These are phyloP conservation scores for Sphyrna mokarran DNA, from an alignment of 2,113 vertebrate genomes.

Conservation along the genomic window DNA sequence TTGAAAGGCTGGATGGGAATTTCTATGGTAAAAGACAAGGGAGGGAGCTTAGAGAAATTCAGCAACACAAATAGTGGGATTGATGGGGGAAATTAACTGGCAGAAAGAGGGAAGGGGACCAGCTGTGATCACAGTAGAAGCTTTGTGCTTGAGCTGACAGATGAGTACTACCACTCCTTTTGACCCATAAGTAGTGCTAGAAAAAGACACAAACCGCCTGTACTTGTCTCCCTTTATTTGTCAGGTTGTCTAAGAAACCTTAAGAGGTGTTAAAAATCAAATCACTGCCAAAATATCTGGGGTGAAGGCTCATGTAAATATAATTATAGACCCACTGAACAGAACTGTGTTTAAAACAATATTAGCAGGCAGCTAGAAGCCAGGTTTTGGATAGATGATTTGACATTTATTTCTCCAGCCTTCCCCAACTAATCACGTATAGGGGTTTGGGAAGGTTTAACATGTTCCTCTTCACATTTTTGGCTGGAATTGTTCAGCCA, in stretches of 20 bases:
- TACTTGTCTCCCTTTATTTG: neutral
- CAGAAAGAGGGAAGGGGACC: neutral
- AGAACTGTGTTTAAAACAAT: too few species aligned
- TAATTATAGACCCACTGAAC: neutral
- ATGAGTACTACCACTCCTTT: neutral
- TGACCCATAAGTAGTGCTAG: neutral
- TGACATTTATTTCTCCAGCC: too few species aligned
- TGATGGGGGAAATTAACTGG: neutral
- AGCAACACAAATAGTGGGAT: neutral
- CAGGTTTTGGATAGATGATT: neutral
- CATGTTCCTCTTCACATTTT: too few species aligned
- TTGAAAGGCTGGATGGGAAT: neutral
- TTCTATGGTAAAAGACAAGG: neutral
- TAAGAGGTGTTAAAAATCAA: neutral
- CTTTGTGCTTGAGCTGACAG: neutral
- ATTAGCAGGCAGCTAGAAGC: too few species aligned
- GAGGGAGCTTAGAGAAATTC: too few species aligned
- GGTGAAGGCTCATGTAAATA: neutral
- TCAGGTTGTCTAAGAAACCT: neutral
- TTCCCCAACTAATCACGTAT: too few species aligned
- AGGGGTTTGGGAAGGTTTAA: too few species aligned
- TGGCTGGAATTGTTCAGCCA: too few species aligned
- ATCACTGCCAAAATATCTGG: neutral
- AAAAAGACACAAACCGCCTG: neutral
- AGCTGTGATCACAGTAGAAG: neutral